phyloP scores from a whole-genome alignment of 2,888 invertebrate genomes.

The Lysandra coridon region DNA sequence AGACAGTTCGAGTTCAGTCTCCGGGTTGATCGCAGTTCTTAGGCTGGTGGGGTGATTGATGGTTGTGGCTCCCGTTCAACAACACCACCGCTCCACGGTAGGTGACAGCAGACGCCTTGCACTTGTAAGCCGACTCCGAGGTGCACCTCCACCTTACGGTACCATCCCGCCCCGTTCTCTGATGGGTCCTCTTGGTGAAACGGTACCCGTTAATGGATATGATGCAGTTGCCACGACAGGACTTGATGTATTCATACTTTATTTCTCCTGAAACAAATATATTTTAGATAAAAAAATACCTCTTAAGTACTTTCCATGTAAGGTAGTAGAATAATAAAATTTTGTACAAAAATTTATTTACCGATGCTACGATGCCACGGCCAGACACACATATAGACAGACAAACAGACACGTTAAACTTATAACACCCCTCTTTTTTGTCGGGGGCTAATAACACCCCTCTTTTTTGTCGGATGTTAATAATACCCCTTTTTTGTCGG shows the following conservation, averaged over 20 bases:
- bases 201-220: slow-evolving; percentile 31
- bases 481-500: too few relatives aligned
- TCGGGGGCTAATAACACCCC: too few relatives aligned
- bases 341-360: too few relatives aligned
- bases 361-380: too few relatives aligned
- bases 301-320: neutral
- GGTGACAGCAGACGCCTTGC: neutral
- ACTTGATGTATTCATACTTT: neutral
- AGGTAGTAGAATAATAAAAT: too few relatives aligned
- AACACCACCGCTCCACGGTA: slow-evolving; percentile 14
- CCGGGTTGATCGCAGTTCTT: neutral
- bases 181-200: slow-evolving; percentile 27
- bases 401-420: too few relatives aligned
- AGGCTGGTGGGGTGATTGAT: slow-evolving; percentile 26
- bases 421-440: too few relatives aligned
- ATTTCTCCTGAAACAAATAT: neutral
- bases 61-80: slow-evolving; percentile 30
- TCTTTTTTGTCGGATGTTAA: too few relatives aligned
- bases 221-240: slow-evolving; percentile 30
- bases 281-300: neutral
- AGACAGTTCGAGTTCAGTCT: neutral
- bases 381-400: too few relatives aligned
- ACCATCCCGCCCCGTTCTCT: slow-evolving; percentile 11
- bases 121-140: neutral
- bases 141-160: slow-evolving; percentile 14